Evolutionary conservation across 2,888 invertebrate species (phyloP).

Genomic region (Herminia tarsipennalis): DNA sequence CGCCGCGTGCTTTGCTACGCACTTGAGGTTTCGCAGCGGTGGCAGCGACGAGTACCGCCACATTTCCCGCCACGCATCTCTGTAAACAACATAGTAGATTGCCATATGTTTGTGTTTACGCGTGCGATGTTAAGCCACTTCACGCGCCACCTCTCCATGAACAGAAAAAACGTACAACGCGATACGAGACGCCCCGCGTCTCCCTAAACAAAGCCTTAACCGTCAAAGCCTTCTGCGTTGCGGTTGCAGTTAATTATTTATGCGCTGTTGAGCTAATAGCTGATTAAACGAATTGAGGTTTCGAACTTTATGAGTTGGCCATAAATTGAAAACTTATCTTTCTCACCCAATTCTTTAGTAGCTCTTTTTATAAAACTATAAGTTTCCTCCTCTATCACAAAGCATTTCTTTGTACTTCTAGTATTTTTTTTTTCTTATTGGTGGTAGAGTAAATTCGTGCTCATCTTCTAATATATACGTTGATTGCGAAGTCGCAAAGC

Average conservation of each 20-base stretch:
- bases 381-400: constrained; percentile 17
- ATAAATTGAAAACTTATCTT: constrained; percentile 23
- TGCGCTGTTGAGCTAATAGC: constrained; percentile 23
- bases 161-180: no score
- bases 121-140: no score
- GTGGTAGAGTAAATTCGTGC: constrained; percentile 16
- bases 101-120: no score
- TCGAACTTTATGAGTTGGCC: constrained; percentile 27
- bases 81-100: no score
- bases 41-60: no score
- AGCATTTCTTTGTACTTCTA: constrained; percentile 13
- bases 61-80: no score
- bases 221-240: no score
- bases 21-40: no score
- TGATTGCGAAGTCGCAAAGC: constrained; percentile 9
- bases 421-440: constrained; percentile 22
- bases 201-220: no score
- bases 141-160: no score
- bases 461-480: constrained; percentile 18
- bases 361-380: constrained; percentile 14
- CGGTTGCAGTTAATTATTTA: constrained; percentile 19
- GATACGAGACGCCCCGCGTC: no score
- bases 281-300: constrained; percentile 19
- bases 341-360: constrained; percentile 15
- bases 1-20: no score